Evolutionary conservation across 53 echinoderm and acorn worm species (phyloP).

Genomic region (Zoroaster sp.): DNA sequence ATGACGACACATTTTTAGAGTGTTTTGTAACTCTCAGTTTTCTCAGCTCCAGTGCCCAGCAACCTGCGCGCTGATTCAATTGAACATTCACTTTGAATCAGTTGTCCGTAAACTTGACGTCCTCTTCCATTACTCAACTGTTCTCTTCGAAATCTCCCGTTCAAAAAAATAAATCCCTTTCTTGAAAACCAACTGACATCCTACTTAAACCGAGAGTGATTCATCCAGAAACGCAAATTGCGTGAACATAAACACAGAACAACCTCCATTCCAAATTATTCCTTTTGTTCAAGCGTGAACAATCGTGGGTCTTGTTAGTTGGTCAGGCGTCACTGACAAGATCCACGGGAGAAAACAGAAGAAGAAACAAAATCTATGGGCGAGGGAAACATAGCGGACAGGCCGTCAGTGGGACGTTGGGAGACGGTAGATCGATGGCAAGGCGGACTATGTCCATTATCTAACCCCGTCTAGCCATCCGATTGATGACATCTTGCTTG

Average conservation of each 20-base stretch:
- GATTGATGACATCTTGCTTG: slow-evolving; percentile 29
- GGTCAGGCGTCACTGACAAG: slow-evolving; percentile 26
- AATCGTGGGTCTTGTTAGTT: slow-evolving; percentile 32
- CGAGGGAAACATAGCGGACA: neutral
- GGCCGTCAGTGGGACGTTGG: neutral
- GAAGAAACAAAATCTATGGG: neutral
- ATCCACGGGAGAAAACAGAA: neutral
- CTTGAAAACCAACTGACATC: slow-evolving; percentile 22
- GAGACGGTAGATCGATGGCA: slow-evolving; percentile 29
- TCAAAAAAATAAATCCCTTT: neutral
- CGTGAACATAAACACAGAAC: slow-evolving; percentile 39
- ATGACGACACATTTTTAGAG: no score
- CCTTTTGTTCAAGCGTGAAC: slow-evolving; percentile 33
- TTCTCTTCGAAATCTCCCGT: neutral
- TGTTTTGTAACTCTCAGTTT: no score
- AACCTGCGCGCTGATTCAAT: slow-evolving; percentile 6
- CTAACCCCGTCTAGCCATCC: slow-evolving; percentile 26
- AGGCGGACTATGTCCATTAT: slow-evolving; percentile 40
- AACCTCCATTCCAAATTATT: slow-evolving; percentile 39
- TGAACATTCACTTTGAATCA: slow-evolving; percentile 40
- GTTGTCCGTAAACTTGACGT: slow-evolving; percentile 36
- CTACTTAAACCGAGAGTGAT: neutral
- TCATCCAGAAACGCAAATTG: slow-evolving; percentile 28
- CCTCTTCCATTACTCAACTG: neutral
- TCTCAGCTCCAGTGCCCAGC: neutral